Base-by-base conservation (phyloP, 2,888 invertebrate species). In the Cosmia pyralina region DNA sequence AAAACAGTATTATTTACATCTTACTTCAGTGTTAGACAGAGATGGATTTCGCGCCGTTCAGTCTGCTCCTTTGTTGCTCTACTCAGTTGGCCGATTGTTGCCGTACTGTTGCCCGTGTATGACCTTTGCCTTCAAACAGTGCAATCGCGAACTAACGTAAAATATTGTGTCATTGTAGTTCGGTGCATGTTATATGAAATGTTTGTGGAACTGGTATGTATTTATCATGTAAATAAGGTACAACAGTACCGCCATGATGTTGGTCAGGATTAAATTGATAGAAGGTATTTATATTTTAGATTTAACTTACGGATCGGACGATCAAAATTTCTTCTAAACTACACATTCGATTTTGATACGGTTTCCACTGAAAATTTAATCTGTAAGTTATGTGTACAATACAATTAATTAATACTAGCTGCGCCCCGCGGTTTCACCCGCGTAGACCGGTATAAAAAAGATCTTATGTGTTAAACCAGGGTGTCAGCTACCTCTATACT, bases 101-200 rank as follows among this genome's bases (percentile, higher is more conserved):
- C 38, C 17, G 7, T 3, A 41, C 11, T 4, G 15, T 77, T 28
- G 75, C 60, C 22, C 78, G 75, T 70, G 17, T 57, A 52, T 0
- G 7, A 22, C 6, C 7, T 28, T 41, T 68, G 68, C 44, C 52
- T 62, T 73, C 62, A 66, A 77, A 46, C 77, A 38, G 28, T 80
- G 60, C 22, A 52, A 71, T 62, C 69, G 71, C 48, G 19, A 70
- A 71, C 77, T 69, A 44, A 76, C 58, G 38, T 70, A 62, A 76
- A 53, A 70, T 28, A 28, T 28, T 76, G 72, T 67, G 22, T 53
- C 65, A 57, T 66, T 73, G 66, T 71, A 68, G 65, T 74, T 72
- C 46, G 8, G 38, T n/a, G 57, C 57, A 38, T 50, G 60, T 60
- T 50, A 8, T 41, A 55, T 34, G 71, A 62, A 74, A 69, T 67